Evolutionary conservation across 2,797 vertebrate genomes (phyloP).

Genomic region (Limnodromus scolopaceus): DNA sequence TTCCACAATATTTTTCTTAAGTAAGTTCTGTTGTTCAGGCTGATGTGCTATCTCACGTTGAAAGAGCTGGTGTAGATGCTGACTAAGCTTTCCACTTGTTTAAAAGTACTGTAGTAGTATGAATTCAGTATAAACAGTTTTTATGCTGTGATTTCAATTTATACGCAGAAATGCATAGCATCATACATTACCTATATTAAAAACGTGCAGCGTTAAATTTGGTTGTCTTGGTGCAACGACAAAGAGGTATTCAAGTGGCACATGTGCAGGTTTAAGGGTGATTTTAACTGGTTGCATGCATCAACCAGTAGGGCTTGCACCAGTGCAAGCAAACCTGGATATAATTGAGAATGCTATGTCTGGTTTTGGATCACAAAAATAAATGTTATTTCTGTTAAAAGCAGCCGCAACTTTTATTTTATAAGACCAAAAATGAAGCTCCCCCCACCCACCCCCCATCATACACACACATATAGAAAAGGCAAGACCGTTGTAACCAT

Average conservation of each 20-base stretch:
- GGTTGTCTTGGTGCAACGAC: background rate
- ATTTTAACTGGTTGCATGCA: background rate
- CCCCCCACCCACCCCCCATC: background rate
- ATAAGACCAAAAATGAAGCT: constrained; percentile 47
- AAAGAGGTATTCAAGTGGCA: background rate
- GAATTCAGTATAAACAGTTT: background rate
- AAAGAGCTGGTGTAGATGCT: background rate
- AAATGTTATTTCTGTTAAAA: constrained; percentile 48
- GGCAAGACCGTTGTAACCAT: constrained; percentile 52
- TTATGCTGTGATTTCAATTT: background rate
- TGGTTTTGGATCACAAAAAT: background rate
- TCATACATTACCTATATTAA: background rate
- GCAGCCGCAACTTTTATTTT: constrained; percentile 67
- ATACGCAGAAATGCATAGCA: background rate
- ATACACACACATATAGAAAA: constrained; percentile 33
- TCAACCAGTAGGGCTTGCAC: background rate
- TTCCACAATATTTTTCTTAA: background rate
- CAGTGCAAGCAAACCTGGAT: background rate
- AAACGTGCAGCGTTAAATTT: background rate
- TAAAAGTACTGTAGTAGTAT: background rate
- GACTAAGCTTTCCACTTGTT: background rate
- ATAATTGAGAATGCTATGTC: background rate
- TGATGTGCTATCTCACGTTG: background rate
- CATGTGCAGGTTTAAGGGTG: background rate
- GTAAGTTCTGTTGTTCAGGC: background rate